Evolutionary conservation across 2,113 vertebrate genomes (phyloP).

Genomic region (Marmota flaviventris): DNA sequence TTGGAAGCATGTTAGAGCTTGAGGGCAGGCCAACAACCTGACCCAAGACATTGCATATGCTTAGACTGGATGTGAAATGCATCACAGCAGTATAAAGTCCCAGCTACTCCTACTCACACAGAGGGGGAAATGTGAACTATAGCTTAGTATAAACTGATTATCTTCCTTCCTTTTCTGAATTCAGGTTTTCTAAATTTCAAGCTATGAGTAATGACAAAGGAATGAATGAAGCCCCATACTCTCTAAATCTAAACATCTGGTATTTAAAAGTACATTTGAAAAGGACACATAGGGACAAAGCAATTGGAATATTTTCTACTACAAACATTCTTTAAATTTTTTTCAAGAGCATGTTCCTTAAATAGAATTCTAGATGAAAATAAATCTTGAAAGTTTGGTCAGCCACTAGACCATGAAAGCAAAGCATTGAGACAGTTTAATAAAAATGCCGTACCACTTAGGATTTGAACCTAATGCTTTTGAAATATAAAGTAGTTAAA

Average conservation of each 20-base stretch:
- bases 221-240: constrained; percentile 51
- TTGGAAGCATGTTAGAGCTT: constrained; percentile 43
- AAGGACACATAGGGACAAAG: constrained; percentile 44
- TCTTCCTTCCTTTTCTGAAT: constrained; percentile 60
- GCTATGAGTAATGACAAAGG: constrained; percentile 68
- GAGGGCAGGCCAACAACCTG: constrained; percentile 33
- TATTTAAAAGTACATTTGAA: constrained; percentile 71
- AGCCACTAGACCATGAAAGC: constrained; percentile 60
- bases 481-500: constrained; percentile 60
- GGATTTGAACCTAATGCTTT: constrained; percentile 57
- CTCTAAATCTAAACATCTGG: constrained; percentile 68
- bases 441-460: constrained; percentile 47
- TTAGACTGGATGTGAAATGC: constrained; percentile 36
- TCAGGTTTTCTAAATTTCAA: constrained; percentile 66
- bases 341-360: constrained; percentile 34
- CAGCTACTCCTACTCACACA: constrained; percentile 3
- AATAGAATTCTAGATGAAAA: constrained; percentile 63
- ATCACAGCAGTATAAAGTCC: background rate
- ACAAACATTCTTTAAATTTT: constrained; percentile 58
- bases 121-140: background rate
- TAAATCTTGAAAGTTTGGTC: constrained; percentile 63
- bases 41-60: constrained; percentile 43
- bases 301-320: constrained; percentile 40
- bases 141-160: constrained; percentile 60
- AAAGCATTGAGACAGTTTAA: constrained; percentile 64